Base-by-base conservation (phyloP, 1,140 invertebrate species). In the Leptestheria dahalacensis region DNA sequence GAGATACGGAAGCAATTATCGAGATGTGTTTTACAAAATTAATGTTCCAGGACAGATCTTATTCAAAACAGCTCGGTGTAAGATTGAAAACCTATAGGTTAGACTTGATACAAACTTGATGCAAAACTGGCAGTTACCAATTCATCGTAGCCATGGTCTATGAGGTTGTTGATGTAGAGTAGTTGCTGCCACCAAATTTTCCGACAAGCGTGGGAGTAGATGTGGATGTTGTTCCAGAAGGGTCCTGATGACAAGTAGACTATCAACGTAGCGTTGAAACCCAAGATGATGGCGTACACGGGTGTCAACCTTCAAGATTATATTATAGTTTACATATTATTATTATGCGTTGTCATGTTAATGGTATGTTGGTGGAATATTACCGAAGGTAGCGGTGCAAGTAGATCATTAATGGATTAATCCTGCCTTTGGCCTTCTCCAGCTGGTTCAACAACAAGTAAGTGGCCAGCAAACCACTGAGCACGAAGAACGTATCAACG, bases 401-500 rank as follows among this genome's bases (percentile, higher is more conserved):
- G 41, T 47, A 55, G 18, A 47, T 29, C 52, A 61, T 18, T 1
- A 46, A 21, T 4, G 41, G 26, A 26, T 61, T 61, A 46, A 61
- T 49, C 24, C 33, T 28, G 12, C 52, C 60, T 61, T 61, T 61
- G 28, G 1, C 25, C 12, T 54, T 59, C 24, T 61, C 24, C 24
- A 61, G 21, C 48, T 55, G 51, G 24, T 28, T 20, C 12, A 61
- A 48, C 10, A 66, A 24, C 11, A 53, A 11, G 33, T 62, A 66
- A n/a, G 62, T 23, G 1, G 56, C 62, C 1, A 65, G 28, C 10
- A 65, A 28, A 0, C 65, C 65, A 21, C 77, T 78, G 64, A 86
- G 82, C 68, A 91, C 87, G 76, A 94, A 94, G 73, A 93, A 94
- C 0, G 89, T 89, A 68, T 93, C 90, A 0, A 94, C 91, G 62